Conservation (phyloP, 1,140 invertebrate species). For the Potamilus streckersoni region DNA sequence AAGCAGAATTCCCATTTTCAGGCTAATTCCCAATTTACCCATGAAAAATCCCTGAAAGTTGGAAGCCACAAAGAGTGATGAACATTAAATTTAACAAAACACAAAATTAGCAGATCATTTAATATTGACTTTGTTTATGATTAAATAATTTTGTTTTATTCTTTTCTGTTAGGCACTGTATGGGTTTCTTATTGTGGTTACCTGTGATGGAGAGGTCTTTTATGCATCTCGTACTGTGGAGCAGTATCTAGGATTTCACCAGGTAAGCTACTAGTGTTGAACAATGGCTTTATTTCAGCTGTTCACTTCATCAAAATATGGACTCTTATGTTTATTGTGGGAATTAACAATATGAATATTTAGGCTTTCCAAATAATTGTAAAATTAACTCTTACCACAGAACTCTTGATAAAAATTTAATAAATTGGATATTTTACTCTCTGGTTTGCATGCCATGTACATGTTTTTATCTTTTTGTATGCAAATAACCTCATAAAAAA, state of each 20-base stretch:
- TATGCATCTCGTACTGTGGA: slow-evolving; percentile 99
- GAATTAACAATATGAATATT: no score
- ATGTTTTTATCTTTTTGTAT: neutral
- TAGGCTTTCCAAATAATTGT: no score
- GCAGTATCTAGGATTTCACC: slow-evolving; percentile 99
- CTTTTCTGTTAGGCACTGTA: slow-evolving; percentile 89
- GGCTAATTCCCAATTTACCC: no score
- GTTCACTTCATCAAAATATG: no score
- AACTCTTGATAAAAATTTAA: neutral
- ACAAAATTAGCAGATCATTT: neutral
- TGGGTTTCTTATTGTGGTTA: slow-evolving; percentile 98
- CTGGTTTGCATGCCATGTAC: neutral
- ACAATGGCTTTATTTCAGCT: no score
- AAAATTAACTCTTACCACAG: neutral
- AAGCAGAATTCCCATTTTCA: no score
- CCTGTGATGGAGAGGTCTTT: slow-evolving; percentile 98
- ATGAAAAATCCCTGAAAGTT: no score
- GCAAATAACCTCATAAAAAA: no score
- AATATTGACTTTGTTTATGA: neutral
- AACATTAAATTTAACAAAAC: no score
- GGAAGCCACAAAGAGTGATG: no score
- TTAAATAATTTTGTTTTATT: slow-evolving; percentile 2
- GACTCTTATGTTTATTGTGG: no score
- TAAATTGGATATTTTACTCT: neutral
- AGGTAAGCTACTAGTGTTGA: slow-evolving; percentile 76